These are phyloP conservation scores for Crenuchus spilurus DNA, from an alignment of 2,797 vertebrate species.

Conservation along the genomic window DNA sequence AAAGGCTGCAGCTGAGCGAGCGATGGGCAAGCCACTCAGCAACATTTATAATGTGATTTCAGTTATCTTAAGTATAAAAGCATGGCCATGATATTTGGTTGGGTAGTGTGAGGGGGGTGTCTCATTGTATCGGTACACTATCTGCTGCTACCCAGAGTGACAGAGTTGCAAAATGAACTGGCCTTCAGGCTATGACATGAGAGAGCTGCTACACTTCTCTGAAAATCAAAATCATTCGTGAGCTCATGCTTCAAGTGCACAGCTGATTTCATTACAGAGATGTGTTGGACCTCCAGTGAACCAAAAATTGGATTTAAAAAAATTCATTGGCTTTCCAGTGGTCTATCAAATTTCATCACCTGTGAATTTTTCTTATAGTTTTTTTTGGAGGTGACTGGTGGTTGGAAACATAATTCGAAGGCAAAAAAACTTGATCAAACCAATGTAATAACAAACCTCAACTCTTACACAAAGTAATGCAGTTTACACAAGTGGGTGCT, in stretches of 20 bases:
- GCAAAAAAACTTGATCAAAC: neutral
- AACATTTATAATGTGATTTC: slow-evolving; percentile 25
- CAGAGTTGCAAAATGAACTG: slow-evolving; percentile 33
- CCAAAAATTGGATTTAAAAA: slow-evolving; percentile 30
- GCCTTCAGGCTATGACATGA: slow-evolving; percentile 37
- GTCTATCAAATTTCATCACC: neutral
- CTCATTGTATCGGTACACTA: neutral
- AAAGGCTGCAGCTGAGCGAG: slow-evolving; percentile 38
- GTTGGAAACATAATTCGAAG: neutral
- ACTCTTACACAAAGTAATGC: no score
- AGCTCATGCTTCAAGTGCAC: slow-evolving; percentile 17
- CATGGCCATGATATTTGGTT: neutral
- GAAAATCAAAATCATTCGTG: slow-evolving; percentile 37
- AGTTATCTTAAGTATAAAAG: slow-evolving; percentile 25
- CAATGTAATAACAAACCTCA: neutral
- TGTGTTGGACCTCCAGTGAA: slow-evolving; percentile 15
- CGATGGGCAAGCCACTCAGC: slow-evolving; percentile 15
- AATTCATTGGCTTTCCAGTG: neutral
- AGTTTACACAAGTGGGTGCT: no score
- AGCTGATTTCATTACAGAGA: slow-evolving; percentile 31
- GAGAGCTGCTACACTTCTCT: slow-evolving; percentile 36
- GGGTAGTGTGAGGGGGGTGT: neutral
- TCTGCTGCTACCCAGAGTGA: slow-evolving; percentile 22
- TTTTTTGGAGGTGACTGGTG: neutral
- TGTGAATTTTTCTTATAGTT: slow-evolving; percentile 10